Evolutionary conservation across 1,140 invertebrate genomes (phyloP), one percentile per base, ranked within the genome.

Genomic region (Drosophila athabasca): DNA sequence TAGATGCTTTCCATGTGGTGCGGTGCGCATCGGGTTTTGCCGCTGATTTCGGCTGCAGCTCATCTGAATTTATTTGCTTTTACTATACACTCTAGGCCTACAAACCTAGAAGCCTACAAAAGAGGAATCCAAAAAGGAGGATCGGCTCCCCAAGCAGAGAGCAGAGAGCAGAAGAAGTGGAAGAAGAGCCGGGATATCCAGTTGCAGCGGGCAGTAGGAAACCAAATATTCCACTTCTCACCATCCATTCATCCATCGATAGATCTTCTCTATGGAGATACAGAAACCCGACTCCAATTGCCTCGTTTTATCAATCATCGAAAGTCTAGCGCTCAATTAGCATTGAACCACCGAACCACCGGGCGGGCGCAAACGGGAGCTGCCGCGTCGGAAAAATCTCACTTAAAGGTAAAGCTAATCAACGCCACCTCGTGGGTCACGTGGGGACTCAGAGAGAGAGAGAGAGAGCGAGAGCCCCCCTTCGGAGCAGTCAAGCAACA

Each of bases 51-150:
- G 35, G 61, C 57, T 77, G 39, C 55, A 62, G 24, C 55, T 64
- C 61, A 57, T 80, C 59, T 70, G 59, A 82, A 71, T 87, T 87
- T 85, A 65, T 80, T 80, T 69, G 67, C 73, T 81, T 62, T 66
- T 88, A 19, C 17, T 19, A 19, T 19, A 88, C 87, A 75, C 78
- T 72, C 49, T 85, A 85, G 82, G 82, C 82, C 82, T 85, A 85
- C 78, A 88, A 85, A 85, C 82, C 82, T 70, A 87, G 79, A 85
- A 82, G 83, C 82, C 82, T 85, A 85, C 74, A 71, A 85, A 85
- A 55, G 31, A 19, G 13, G 15, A 31, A 17, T 9, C n/a, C 26
- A 54, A 0, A 31, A 3, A 9, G 8, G 15, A 19, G 35, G 35
- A 13, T 39, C 11, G 35, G 35, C 4, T 39, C 11, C 35, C 11